Evolutionary conservation across 2,797 vertebrate genomes (phyloP).

Genomic region (Diglossa cyanea): DNA sequence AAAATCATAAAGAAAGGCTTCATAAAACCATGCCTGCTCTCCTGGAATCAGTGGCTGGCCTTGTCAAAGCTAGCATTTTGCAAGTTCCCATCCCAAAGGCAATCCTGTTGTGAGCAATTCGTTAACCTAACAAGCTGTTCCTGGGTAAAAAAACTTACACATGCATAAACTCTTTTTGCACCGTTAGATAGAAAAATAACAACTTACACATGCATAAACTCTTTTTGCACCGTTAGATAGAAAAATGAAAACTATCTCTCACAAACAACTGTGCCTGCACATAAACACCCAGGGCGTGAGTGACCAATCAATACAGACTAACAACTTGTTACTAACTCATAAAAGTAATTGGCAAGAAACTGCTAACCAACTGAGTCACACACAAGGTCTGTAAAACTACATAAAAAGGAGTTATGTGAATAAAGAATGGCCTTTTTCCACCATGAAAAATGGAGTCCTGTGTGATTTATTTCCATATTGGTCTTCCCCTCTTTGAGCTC

Average conservation of each 20-base stretch:
- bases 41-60: background rate
- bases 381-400: background rate
- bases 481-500: background rate
- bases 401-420: background rate
- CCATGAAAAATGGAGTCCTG: background rate
- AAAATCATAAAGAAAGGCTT: background rate
- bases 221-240: accelerated
- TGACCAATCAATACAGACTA: background rate
- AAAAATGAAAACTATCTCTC: background rate
- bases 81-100: background rate
- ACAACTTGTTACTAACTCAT: background rate
- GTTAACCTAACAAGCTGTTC: background rate
- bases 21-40: background rate
- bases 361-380: background rate
- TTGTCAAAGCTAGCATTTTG: background rate
- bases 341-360: background rate
- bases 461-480: background rate
- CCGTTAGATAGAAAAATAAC: background rate
- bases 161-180: background rate
- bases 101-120: background rate
- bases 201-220: background rate
- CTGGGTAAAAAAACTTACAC: background rate
- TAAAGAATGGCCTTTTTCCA: background rate
- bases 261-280: background rate
- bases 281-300: background rate